phyloP scores from a whole-genome alignment of 64 coral and sea anemone species.

The Hydrozoanthus tunicans region DNA sequence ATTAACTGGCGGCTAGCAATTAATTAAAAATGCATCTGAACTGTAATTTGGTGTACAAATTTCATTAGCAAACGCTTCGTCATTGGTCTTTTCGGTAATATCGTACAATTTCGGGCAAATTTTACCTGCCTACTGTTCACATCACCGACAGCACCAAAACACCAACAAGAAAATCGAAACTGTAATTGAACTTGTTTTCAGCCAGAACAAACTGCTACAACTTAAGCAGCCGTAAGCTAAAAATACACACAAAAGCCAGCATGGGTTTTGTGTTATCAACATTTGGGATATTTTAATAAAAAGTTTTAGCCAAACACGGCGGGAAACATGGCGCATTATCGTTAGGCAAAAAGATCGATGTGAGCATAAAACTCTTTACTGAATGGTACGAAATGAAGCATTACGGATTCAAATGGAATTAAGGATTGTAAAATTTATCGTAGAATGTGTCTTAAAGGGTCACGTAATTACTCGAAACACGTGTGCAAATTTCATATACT shows the following conservation, averaged over 20 bases:
- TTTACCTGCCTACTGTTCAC: constrained; percentile 21
- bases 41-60: constrained; percentile 62
- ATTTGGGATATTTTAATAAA: constrained; percentile 55
- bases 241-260: constrained; percentile 25
- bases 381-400: constrained; percentile 17
- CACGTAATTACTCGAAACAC: constrained; percentile 34
- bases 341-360: constrained; percentile 21
- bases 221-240: background rate
- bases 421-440: background rate
- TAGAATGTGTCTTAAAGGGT: background rate
- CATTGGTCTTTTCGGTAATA: constrained; percentile 40
- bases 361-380: background rate
- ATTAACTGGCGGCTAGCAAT: constrained; percentile 62
- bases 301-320: constrained; percentile 40
- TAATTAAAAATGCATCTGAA: constrained; percentile 61
- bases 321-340: constrained; percentile 13
- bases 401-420: constrained; percentile 43
- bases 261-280: constrained; percentile 39
- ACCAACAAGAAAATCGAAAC: background rate
- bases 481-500: background rate
- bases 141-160: background rate
- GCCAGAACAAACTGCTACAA: background rate
- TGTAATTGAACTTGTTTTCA: background rate
- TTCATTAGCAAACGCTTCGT: constrained; percentile 48
- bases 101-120: constrained; percentile 27